These are phyloP conservation scores for Sebastolobus alascanus DNA, from an alignment of 2,797 vertebrate species.

Conservation along the genomic window DNA sequence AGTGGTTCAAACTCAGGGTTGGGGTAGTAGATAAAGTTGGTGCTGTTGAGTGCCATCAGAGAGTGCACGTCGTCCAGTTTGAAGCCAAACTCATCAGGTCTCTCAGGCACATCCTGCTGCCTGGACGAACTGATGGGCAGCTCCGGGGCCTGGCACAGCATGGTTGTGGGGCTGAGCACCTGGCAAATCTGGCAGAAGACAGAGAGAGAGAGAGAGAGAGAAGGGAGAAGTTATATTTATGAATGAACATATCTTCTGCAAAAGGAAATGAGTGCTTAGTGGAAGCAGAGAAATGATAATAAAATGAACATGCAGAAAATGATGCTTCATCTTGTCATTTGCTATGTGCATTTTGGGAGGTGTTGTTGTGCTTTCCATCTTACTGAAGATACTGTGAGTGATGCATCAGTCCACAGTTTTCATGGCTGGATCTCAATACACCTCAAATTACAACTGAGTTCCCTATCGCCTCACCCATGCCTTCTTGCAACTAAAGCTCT, in stretches of 20 bases:
- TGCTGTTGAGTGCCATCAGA: constrained; percentile 93
- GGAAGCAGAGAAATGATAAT: background rate
- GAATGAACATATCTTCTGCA: background rate
- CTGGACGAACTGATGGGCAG: constrained; percentile 87
- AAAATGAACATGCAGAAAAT: background rate
- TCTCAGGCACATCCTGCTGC: constrained; percentile 88
- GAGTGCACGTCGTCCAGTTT: constrained; percentile 95
- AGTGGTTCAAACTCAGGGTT: constrained; percentile 96
- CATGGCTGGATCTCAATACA: background rate
- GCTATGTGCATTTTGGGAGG: background rate
- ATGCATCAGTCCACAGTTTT: background rate
- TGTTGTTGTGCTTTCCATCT: background rate
- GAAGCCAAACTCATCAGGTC: constrained; percentile 96
- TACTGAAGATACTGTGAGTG: background rate
- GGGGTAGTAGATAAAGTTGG: constrained; percentile 96
- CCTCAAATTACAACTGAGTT: background rate
- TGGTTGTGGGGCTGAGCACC: constrained; percentile 91
- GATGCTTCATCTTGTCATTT: background rate
- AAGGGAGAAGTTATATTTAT: background rate
- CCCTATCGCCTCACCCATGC: background rate
- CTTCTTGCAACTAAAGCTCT: constrained; percentile 1
- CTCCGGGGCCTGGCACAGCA: constrained; percentile 96
- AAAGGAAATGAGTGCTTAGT: background rate
- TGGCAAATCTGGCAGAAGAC: constrained; percentile 87
- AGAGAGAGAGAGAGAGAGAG: background rate